A percentile compares a stretch with the other conserved stretches of the same genome.
These are phyloP conservation scores for Deladenus siricidicola DNA, from an alignment of 2,888 invertebrate species.

Conservation along the genomic window DNA sequence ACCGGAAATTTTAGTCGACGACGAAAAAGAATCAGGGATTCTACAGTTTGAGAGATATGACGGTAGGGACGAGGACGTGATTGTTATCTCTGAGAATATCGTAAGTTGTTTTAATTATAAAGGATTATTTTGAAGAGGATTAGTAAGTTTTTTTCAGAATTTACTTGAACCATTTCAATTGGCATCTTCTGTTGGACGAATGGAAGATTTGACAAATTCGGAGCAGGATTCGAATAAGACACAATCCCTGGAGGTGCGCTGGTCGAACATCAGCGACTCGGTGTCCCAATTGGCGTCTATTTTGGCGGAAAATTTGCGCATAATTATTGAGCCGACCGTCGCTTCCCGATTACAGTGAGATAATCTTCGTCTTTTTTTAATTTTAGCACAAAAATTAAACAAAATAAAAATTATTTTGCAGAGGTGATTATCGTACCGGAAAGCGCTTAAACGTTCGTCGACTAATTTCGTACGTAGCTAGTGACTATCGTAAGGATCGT, in stretches of 20 bases:
- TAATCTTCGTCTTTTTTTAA: constrained; percentile 6
- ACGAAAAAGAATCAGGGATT: not conserved
- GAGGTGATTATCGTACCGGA: constrained; percentile 90
- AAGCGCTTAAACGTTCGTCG: constrained; percentile 95
- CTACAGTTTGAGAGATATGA: not conserved
- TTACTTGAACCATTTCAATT: no score
- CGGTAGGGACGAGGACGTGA: not conserved
- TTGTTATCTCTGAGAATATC: not conserved
- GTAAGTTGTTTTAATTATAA: not conserved
- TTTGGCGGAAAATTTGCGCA: constrained; percentile 81
- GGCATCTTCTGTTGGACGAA: no score
- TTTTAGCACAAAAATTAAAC: not conserved
- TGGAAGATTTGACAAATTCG: not conserved
- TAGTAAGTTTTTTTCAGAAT: no score
- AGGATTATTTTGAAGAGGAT: no score
- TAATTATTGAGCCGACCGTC: constrained; percentile 89
- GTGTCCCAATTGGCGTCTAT: constrained; percentile 65
- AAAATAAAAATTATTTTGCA: constrained; percentile 28
- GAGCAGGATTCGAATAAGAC: not conserved
- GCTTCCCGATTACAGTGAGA: constrained; percentile 70
- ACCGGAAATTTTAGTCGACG: not conserved
- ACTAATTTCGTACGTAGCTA: constrained; percentile 96
- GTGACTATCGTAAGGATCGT: constrained; percentile 95
- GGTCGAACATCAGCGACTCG: constrained; percentile 38
- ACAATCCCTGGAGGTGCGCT: constrained; percentile 22